A percentile compares a stretch with the other conserved stretches of the same genome.
These are phyloP conservation scores for Kryphioiulus occultus DNA, from an alignment of 2,888 invertebrate species.

Conservation along the genomic window DNA sequence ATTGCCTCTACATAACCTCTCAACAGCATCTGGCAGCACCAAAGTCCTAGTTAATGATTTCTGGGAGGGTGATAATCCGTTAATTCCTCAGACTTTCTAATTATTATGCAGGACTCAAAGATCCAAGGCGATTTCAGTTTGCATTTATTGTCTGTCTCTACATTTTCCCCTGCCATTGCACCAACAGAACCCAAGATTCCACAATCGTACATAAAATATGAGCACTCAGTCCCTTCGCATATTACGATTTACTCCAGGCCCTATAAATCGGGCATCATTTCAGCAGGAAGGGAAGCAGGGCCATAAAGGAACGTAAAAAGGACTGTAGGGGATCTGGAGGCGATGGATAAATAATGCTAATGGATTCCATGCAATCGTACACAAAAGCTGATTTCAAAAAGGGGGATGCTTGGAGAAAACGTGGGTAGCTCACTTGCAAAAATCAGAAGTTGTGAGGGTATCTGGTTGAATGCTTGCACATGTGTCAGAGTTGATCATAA, in stretches of 20 bases:
- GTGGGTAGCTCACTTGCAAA: too few relatives aligned
- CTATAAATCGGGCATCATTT: conserved; percentile 22
- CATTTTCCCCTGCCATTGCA: neutral
- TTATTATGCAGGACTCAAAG: neutral
- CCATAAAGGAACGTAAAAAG: conserved; percentile 2
- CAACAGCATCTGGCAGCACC: too few relatives aligned
- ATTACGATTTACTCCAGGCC: neutral
- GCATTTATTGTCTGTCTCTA: neutral
- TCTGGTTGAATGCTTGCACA: too few relatives aligned
- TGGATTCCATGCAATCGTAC: neutral
- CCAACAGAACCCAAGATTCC: neutral
- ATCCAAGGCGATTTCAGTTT: neutral
- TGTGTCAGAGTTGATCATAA: too few relatives aligned
- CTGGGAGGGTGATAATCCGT: neutral
- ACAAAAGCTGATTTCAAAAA: neutral
- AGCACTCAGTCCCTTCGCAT: neutral
- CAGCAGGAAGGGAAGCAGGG: neutral
- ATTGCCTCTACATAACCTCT: too few relatives aligned
- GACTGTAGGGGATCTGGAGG: neutral
- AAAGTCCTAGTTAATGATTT: too few relatives aligned
- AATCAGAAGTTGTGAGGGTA: too few relatives aligned
- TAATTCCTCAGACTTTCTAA: neutral
- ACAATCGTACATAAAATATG: neutral
- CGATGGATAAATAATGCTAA: neutral
- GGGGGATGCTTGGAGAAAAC: neutral